phyloP scores from a whole-genome alignment of 2,113 vertebrate genomes.

The Lynx canadensis region DNA sequence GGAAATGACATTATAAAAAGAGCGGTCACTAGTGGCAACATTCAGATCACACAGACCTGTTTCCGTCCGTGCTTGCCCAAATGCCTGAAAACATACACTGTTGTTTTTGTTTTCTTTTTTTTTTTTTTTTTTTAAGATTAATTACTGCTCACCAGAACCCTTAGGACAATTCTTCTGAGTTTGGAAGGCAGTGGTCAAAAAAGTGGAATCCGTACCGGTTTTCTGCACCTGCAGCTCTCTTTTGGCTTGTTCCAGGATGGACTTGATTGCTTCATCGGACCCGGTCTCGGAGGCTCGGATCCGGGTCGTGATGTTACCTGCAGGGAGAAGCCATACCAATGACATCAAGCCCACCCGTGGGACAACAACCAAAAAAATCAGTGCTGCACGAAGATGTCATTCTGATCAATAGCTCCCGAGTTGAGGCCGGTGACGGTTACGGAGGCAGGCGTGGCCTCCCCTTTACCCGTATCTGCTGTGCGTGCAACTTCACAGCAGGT shows the following conservation, averaged over 20 bases:
- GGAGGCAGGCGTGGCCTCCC: constrained; percentile 37
- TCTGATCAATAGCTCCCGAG: background rate
- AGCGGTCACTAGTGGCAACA: background rate
- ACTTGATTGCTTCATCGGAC: constrained; percentile 98
- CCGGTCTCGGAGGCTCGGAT: constrained; percentile 93
- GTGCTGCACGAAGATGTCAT: background rate
- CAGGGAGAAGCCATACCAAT: constrained; percentile 75
- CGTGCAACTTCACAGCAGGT: background rate
- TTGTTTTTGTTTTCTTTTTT: background rate
- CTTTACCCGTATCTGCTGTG: background rate
- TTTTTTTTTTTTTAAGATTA: constrained; percentile 49
- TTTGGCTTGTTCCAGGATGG: constrained; percentile 97
- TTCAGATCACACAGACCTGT: background rate
- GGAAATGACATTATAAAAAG: background rate
- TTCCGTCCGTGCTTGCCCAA: background rate
- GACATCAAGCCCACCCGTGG: constrained; percentile 42
- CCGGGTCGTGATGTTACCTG: constrained; percentile 96
- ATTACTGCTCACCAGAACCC: constrained; percentile 63
- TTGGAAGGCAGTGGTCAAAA: constrained; percentile 29
- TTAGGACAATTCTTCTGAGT: constrained; percentile 65
- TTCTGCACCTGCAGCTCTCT: constrained; percentile 98
- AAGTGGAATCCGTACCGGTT: constrained; percentile 87
- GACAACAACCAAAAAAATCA: background rate
- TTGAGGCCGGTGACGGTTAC: background rate
- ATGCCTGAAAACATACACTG: background rate